Conservation (phyloP, 2,888 invertebrate species). For the Arenicola marina region DNA sequence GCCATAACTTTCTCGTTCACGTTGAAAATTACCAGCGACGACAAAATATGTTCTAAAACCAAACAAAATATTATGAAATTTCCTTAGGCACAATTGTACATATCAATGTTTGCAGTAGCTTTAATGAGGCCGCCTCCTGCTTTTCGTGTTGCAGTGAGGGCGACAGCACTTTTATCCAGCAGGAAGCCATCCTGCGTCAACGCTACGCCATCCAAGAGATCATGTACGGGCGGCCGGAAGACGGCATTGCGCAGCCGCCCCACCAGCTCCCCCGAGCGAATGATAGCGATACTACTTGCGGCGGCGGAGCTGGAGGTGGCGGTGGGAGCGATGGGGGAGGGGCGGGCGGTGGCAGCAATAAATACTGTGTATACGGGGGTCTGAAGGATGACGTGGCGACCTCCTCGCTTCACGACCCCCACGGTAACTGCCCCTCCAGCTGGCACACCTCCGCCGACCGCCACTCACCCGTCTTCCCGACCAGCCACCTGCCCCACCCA, state of each 20-base stretch:
- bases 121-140: too few relatives aligned
- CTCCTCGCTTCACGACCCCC: slow-evolving; percentile 31
- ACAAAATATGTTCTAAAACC: neutral
- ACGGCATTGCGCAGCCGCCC: neutral
- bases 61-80: too few relatives aligned
- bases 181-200: slow-evolving; percentile 40
- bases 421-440: slow-evolving; percentile 45
- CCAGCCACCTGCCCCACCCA: slow-evolving; percentile 5
- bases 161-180: slow-evolving; percentile 48
- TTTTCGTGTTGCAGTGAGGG: slow-evolving; percentile 42
- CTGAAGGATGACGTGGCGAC: slow-evolving; percentile 22
- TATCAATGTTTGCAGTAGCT: too few relatives aligned
- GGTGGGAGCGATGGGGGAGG: too few relatives aligned
- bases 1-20: neutral
- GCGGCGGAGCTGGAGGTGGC: neutral
- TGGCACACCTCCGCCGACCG: slow-evolving; percentile 46
- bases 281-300: neutral
- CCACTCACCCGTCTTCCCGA: slow-evolving; percentile 50
- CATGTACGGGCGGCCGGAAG: slow-evolving; percentile 16
- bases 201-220: slow-evolving; percentile 41
- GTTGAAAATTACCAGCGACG: neutral
- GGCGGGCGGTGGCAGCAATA: neutral
- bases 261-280: neutral
- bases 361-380: neutral
- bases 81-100: too few relatives aligned